These are phyloP conservation scores for Hypercompe scribonia DNA, from an alignment of 2,888 invertebrate genomes.

Conservation along the genomic window DNA sequence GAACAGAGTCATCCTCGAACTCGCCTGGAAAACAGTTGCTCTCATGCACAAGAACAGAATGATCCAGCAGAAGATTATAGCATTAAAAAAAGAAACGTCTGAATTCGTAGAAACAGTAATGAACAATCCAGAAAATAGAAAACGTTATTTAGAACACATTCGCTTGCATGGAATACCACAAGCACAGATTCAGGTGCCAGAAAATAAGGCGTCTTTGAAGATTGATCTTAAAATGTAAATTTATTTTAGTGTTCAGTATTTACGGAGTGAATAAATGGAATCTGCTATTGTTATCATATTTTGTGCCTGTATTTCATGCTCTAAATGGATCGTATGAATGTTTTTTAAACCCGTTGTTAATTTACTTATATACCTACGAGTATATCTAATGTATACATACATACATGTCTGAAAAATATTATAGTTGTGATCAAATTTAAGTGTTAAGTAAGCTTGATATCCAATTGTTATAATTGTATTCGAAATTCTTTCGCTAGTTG, in stretches of 20 bases:
- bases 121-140: conserved; percentile 81
- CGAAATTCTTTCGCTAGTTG: background rate
- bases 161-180: conserved; percentile 59
- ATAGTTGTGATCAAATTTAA: conserved; percentile 47
- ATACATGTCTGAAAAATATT: conserved; percentile 27
- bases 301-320: conserved; percentile 13
- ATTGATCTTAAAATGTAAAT: conserved; percentile 57
- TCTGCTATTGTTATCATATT: conserved; percentile 36
- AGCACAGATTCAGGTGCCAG: conserved; percentile 40
- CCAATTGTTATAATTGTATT: background rate
- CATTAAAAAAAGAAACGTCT: conserved; percentile 87
- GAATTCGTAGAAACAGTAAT: conserved; percentile 87
- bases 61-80: conserved; percentile 87
- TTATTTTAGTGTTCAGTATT: conserved; percentile 10
- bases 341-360: conserved; percentile 33
- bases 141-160: conserved; percentile 69
- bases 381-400: conserved; percentile 7
- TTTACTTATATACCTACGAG: conserved; percentile 35
- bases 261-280: conserved; percentile 18
- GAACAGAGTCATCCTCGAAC: conserved; percentile 85
- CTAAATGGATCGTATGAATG: conserved; percentile 25
- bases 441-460: conserved; percentile 10
- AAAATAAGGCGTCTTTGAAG: conserved; percentile 58
- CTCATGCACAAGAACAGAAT: conserved; percentile 88
- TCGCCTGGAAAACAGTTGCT: conserved; percentile 88